Evolutionary conservation across 2,888 invertebrate genomes (phyloP).

Genomic region (Cremastobaeus sp.): DNA sequence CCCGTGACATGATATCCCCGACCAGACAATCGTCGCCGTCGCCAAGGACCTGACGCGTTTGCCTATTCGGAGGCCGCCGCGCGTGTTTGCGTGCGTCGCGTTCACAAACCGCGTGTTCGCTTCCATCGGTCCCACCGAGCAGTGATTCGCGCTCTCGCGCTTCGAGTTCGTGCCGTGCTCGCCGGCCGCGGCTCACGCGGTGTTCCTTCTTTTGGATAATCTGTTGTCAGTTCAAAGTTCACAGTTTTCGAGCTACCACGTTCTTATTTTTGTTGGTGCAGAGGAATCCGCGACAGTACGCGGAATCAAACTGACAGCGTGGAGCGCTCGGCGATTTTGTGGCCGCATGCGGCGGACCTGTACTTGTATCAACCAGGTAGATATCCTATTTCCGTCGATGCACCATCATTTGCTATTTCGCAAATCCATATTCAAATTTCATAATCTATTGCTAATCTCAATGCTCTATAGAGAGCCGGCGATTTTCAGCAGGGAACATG

Average conservation of each 20-base stretch:
- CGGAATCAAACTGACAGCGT: constrained; percentile 76
- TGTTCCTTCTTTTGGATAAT: not conserved
- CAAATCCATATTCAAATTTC: too few species aligned
- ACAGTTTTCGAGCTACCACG: constrained; percentile 1
- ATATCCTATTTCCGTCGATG: too few species aligned
- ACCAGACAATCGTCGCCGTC: constrained; percentile 7
- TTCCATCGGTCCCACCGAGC: not conserved
- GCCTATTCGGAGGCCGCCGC: not conserved
- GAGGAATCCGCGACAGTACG: constrained; percentile 72
- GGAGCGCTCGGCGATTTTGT: constrained; percentile 76
- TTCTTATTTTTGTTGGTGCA: constrained; percentile 65
- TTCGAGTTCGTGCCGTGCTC: not conserved
- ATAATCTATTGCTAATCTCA: too few species aligned
- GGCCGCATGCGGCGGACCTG: constrained; percentile 77
- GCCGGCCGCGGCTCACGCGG: constrained; percentile 1
- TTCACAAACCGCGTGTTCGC: not conserved
- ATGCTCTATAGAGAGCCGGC: too few species aligned
- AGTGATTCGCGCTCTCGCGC: not conserved
- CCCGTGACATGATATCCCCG: constrained; percentile 16
- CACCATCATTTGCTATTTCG: too few species aligned
- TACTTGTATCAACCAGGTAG: constrained; percentile 77
- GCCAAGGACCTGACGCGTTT: constrained; percentile 25
- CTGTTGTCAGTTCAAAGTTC: constrained; percentile 11
- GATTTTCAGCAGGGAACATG: too few species aligned
- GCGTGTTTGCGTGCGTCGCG: not conserved